phyloP scores from a whole-genome alignment of 2,888 invertebrate species.

The Agrilus cyanescens region DNA sequence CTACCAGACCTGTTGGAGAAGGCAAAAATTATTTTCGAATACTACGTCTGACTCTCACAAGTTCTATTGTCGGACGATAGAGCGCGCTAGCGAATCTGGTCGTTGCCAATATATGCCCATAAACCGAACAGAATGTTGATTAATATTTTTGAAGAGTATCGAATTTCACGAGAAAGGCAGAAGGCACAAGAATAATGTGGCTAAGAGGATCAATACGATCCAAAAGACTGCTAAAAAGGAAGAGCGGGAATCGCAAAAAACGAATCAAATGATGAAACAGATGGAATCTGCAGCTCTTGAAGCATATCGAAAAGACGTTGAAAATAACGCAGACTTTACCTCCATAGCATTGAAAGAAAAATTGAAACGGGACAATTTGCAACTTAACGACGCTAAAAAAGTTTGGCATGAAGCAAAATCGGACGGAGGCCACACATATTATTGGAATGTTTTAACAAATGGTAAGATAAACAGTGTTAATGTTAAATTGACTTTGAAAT shows the following conservation, averaged over 20 bases:
- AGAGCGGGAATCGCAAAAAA: conserved; percentile 63
- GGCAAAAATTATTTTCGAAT: too few species aligned
- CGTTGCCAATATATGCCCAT: too few species aligned
- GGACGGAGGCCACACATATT: conserved; percentile 69
- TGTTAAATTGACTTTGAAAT: conserved; percentile 1
- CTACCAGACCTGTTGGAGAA: too few species aligned
- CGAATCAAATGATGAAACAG: conserved; percentile 66
- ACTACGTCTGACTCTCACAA: too few species aligned
- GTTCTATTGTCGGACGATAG: too few species aligned
- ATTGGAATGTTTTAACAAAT: conserved; percentile 76
- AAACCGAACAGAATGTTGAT: too few species aligned
- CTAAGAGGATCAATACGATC: conserved; percentile 72
- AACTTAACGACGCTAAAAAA: conserved; percentile 28
- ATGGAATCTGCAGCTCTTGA: conserved; percentile 88
- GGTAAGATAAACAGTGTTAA: conserved; percentile 37
- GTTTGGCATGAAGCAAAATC: conserved; percentile 72
- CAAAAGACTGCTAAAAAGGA: conserved; percentile 73
- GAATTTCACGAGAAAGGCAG: conserved; percentile 92
- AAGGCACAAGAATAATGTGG: conserved; percentile 84
- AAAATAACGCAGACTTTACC: conserved; percentile 51
- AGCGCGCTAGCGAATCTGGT: too few species aligned
- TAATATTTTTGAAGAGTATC: conserved; percentile 55
- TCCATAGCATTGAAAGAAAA: conserved; percentile 39
- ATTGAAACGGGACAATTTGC: conserved; percentile 26
- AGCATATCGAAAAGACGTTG: conserved; percentile 77